A percentile compares a stretch with the other conserved stretches of the same genome.
Conservation (phyloP, 2,113 vertebrate genomes). For the Piliocolobus tephrosceles region DNA sequence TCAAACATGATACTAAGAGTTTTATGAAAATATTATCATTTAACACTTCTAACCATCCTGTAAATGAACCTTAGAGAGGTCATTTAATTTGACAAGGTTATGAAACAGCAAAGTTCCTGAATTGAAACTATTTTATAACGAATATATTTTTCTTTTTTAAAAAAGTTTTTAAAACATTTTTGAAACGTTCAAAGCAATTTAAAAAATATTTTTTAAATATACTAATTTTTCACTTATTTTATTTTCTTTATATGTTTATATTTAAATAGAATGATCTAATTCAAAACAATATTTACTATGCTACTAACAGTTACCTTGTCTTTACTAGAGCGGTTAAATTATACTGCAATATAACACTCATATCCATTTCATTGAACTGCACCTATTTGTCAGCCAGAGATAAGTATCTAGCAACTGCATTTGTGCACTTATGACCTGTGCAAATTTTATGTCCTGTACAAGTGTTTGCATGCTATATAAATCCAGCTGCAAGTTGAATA, state of each 20-base stretch:
- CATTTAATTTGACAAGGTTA: neutral
- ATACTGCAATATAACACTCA: neutral
- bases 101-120: neutral
- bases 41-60: neutral
- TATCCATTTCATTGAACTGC: neutral
- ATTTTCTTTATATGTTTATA: neutral
- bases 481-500: neutral
- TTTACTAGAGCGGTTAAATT: neutral
- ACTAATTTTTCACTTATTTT: neutral
- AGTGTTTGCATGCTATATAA: neutral
- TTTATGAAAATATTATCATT: neutral
- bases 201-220: neutral
- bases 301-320: neutral
- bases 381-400: neutral
- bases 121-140: neutral
- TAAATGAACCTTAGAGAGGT: neutral
- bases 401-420: neutral
- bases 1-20: neutral
- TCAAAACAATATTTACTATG: neutral
- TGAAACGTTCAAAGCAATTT: no score
- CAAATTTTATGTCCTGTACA: slow-evolving; percentile 12
- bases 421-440: neutral
- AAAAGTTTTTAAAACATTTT: no score
- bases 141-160: neutral
- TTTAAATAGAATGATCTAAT: neutral